phyloP scores from a whole-genome alignment of 2,797 vertebrate genomes.

The Eptatretus atami region DNA sequence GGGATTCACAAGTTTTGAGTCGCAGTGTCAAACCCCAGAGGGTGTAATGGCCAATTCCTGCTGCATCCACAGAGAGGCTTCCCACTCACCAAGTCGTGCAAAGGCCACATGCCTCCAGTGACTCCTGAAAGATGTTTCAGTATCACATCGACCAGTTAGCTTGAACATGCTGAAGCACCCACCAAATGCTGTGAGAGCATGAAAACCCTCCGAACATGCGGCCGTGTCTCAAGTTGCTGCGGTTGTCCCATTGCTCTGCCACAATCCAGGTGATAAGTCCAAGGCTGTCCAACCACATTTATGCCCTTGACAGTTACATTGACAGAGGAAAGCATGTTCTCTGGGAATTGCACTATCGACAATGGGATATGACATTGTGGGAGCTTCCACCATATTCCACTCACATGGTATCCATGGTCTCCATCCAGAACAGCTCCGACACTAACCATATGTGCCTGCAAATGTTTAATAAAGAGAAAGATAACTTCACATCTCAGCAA shows the following conservation, averaged over 20 bases:
- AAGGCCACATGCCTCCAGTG: too few relatives aligned
- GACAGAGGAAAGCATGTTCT: slow-evolving; percentile 56
- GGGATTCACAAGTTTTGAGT: slow-evolving; percentile 14
- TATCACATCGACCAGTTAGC: not conserved
- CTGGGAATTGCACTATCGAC: slow-evolving; percentile 35
- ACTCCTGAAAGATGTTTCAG: not conserved
- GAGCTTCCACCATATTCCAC: slow-evolving; percentile 52
- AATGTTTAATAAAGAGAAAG: not conserved
- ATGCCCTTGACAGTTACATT: slow-evolving; percentile 65
- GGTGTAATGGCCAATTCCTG: too few relatives aligned
- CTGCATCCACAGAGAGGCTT: too few relatives aligned
- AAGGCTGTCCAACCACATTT: slow-evolving; percentile 68
- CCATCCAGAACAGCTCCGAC: slow-evolving; percentile 44
- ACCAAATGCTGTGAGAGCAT: not conserved
- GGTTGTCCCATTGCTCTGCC: slow-evolving; percentile 46
- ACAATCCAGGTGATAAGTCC: slow-evolving; percentile 56
- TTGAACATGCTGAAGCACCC: not conserved
- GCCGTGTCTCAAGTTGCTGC: slow-evolving; percentile 50
- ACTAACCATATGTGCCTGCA: slow-evolving; percentile 55
- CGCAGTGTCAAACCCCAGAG: too few relatives aligned
- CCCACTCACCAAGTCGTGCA: too few relatives aligned
- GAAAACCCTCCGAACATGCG: slow-evolving; percentile 7
- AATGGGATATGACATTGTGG: slow-evolving; percentile 51
- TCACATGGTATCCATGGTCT: slow-evolving; percentile 85
- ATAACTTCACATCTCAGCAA: not conserved